Conservation (phyloP, 2,797 vertebrate genomes). For the Limnodromus scolopaceus region DNA sequence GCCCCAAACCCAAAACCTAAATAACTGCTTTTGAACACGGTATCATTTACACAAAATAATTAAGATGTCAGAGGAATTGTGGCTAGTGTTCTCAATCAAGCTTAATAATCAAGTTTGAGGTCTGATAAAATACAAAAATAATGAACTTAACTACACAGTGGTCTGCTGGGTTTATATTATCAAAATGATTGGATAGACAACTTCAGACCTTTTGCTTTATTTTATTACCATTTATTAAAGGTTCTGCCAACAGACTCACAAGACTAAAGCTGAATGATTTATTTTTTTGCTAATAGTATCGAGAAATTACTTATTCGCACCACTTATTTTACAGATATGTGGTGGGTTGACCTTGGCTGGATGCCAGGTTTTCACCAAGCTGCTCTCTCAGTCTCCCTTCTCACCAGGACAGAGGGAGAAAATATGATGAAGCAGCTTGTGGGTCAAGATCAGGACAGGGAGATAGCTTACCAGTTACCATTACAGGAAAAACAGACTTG, state of each 20-base stretch:
- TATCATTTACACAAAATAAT: not conserved
- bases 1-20: not conserved
- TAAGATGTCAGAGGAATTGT: not conserved
- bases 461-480: not conserved
- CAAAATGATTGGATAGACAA: not conserved
- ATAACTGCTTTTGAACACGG: not conserved
- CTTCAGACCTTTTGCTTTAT: not conserved
- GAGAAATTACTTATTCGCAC: not conserved
- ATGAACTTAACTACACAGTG: not conserved
- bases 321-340: fast-evolving
- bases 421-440: not conserved
- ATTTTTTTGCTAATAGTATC: not conserved
- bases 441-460: not conserved
- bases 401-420: not conserved
- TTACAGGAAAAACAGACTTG: not conserved
- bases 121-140: not conserved
- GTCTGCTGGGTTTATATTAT: not conserved
- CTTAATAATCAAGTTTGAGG: not conserved
- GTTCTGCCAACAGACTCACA: not conserved
- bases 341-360: not conserved
- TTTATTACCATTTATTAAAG: not conserved
- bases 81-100: not conserved
- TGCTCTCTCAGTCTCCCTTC: fast-evolving
- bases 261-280: not conserved
- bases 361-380: not conserved